phyloP scores from a whole-genome alignment of 2,113 vertebrate species.

The Elephas maximus region DNA sequence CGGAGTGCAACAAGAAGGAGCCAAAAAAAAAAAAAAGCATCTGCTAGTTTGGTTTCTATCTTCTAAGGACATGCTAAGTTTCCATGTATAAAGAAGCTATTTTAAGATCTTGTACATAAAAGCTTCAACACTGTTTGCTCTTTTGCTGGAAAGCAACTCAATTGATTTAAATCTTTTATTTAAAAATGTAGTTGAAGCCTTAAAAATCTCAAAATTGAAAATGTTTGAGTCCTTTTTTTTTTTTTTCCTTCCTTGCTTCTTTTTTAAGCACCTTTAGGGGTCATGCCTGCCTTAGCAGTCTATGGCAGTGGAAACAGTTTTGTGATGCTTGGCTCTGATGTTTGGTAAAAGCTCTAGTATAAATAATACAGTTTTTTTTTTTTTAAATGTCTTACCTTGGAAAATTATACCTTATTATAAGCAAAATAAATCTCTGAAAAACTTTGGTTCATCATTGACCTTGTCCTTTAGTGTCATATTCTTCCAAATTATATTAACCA shows the following conservation, averaged over 20 bases:
- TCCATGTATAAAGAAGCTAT: conserved; percentile 64
- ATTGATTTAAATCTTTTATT: conserved; percentile 76
- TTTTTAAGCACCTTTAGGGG: neutral
- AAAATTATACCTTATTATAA: conserved; percentile 1
- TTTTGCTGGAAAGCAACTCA: conserved; percentile 71
- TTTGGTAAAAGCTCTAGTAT: conserved; percentile 1
- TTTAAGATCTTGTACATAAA: conserved; percentile 76
- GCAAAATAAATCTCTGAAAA: conserved; percentile 71
- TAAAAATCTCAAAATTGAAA: conserved; percentile 71
- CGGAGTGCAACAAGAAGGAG: conserved; percentile 12
- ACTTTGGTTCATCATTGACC: neutral
- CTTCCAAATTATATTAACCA: conserved; percentile 74
- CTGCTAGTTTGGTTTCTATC: conserved; percentile 68
- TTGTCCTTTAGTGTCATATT: conserved; percentile 64
- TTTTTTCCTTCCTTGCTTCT: neutral
- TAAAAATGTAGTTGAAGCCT: conserved; percentile 55
- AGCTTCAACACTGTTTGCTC: conserved; percentile 59
- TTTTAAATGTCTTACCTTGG: neutral
- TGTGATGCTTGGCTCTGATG: neutral
- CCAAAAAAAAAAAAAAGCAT: neutral
- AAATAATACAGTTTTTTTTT: conserved; percentile 32
- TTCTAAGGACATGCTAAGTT: conserved; percentile 63
- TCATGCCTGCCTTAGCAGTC: neutral
- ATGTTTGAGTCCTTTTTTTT: neutral
- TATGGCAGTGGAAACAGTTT: neutral